These are phyloP conservation scores for Chionomys nivalis DNA, from an alignment of 2,113 vertebrate species.

Conservation along the genomic window DNA sequence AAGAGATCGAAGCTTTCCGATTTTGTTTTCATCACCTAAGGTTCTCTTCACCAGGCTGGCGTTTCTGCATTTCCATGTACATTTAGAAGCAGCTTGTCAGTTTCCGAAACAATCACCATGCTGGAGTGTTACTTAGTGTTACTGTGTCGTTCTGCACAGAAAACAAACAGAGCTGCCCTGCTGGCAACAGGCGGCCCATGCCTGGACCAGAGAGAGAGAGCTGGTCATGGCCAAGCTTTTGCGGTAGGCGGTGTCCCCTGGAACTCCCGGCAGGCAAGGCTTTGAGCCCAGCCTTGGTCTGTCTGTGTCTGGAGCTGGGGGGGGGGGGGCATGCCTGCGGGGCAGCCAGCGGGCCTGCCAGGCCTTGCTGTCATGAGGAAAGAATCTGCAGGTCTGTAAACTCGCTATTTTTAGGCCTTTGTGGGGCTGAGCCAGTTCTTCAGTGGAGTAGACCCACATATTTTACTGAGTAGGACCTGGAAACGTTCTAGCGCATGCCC, in stretches of 20 bases:
- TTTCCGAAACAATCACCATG: not conserved
- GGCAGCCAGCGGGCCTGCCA: not conserved
- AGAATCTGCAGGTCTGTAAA: constrained; percentile 69
- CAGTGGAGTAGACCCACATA: not conserved
- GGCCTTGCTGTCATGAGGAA: constrained; percentile 47
- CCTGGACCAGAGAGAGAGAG: fast-evolving
- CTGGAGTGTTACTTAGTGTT: not conserved
- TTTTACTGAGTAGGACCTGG: constrained; percentile 48
- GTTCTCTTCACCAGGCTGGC: not conserved
- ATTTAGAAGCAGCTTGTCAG: not conserved
- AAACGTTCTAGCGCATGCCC: not conserved
- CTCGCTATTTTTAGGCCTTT: constrained; percentile 69
- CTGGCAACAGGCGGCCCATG: not conserved
- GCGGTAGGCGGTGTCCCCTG: not conserved
- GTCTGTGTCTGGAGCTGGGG: not conserved
- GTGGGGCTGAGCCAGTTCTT: constrained; percentile 45
- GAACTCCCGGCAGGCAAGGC: not conserved
- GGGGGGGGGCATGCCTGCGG: fast-evolving
- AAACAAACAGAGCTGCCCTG: not conserved
- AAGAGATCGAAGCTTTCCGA: not conserved
- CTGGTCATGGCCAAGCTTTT: not conserved
- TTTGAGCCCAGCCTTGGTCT: not conserved
- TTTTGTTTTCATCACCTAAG: not conserved
- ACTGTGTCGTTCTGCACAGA: not conserved
- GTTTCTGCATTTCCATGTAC: not conserved